These are phyloP conservation scores for Catostylus mosaicus DNA, from an alignment of 30 jellyfish, hydroid and myxozoan genomes.

Conservation along the genomic window DNA sequence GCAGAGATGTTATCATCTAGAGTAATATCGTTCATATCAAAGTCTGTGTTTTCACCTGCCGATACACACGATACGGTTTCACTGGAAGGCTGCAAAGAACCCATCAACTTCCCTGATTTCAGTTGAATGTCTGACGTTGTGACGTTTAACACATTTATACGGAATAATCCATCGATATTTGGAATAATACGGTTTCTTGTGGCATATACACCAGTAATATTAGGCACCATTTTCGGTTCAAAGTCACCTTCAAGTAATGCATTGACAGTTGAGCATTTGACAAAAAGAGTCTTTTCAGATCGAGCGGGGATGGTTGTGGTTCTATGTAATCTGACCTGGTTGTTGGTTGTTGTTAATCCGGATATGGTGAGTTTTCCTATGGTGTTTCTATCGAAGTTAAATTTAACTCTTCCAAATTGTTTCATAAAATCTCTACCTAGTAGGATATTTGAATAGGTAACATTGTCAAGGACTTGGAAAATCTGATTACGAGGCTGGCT, in stretches of 20 bases:
- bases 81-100: conserved; percentile 27
- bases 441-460: conserved; percentile 20
- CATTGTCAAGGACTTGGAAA: conserved; percentile 52
- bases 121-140: conserved; percentile 24
- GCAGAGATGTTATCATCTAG: conserved; percentile 16
- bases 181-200: conserved; percentile 22
- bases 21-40: conserved; percentile 8
- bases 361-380: conserved; percentile 4
- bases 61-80: conserved; percentile 33
- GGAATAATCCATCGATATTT: conserved; percentile 41
- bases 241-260: conserved; percentile 40
- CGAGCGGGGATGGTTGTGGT: conserved; percentile 50
- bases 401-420: conserved; percentile 28
- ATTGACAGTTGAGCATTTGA: conserved; percentile 32
- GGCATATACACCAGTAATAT: conserved; percentile 16
- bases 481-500: conserved; percentile 39
- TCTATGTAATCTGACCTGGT: conserved; percentile 26
- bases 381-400: conserved; percentile 31
- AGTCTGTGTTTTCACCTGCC: background rate
- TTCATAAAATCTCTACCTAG: conserved; percentile 48
- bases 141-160: conserved; percentile 21
- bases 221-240: conserved; percentile 24
- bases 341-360: conserved; percentile 31
- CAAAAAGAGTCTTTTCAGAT: conserved; percentile 49
- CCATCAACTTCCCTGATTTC: conserved; percentile 42